phyloP scores from a whole-genome alignment of 2,888 invertebrate genomes.

The Pyralis farinalis region DNA sequence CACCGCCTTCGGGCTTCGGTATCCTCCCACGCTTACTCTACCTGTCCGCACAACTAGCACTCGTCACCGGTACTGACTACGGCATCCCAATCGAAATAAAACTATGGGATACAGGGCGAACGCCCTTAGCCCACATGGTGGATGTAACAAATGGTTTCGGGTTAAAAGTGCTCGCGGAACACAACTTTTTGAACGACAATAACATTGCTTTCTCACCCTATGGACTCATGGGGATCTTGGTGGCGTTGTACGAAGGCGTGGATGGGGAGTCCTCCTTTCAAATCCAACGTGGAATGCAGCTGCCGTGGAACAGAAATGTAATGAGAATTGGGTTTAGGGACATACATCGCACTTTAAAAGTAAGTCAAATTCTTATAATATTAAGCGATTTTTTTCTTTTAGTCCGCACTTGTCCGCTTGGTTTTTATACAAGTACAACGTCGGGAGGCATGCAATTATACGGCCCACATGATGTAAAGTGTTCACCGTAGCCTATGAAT shows the following conservation, averaged over 20 bases:
- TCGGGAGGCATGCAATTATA: too few species aligned
- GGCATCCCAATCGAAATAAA: conserved; percentile 70
- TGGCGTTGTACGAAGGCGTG: conserved; percentile 90
- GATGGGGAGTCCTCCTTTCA: conserved; percentile 87
- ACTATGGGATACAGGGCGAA: conserved; percentile 64
- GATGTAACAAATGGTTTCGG: conserved; percentile 89
- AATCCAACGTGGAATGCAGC: conserved; percentile 84
- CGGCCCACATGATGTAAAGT: too few species aligned
- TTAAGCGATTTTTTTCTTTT: too few species aligned
- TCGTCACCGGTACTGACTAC: conserved; percentile 37
- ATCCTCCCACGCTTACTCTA: conserved; percentile 26
- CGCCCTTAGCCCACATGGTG: conserved; percentile 88
- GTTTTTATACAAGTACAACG: too few species aligned
- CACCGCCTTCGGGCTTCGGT: conserved; percentile 25
- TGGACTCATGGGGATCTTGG: conserved; percentile 88
- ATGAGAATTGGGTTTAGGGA: conserved; percentile 90
- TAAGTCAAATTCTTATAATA: conserved; percentile 77
- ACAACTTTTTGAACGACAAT: conserved; percentile 86
- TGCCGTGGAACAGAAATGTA: conserved; percentile 87
- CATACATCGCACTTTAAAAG: conserved; percentile 90
- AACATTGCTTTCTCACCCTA: conserved; percentile 94
- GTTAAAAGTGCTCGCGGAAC: conserved; percentile 85
- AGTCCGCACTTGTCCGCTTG: too few species aligned
- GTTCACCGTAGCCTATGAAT: too few species aligned
- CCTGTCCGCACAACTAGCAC: conserved; percentile 31